Evolutionary conservation across 37 sponge, comb jelly and placozoan genomes (phyloP), one percentile per base, ranked within the genome.

Genomic region (Halisarca cf. caerulea): DNA sequence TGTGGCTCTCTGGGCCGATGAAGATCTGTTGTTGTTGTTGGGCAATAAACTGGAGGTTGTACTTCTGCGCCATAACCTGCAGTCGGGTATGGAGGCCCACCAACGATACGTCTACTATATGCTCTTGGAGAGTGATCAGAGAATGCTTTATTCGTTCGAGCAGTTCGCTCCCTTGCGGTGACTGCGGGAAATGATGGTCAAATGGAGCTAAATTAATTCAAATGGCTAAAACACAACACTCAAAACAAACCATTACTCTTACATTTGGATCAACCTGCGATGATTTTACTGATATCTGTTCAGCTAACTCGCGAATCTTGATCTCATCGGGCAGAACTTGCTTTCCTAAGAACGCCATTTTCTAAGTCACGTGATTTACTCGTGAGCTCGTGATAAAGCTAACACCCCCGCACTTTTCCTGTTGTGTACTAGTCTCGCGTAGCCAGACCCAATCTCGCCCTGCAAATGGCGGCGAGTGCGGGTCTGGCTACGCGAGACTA

Each of bases 341-440:
- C 77, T 74, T 74, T 40, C 44, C 77, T 11, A 74, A 25, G 44
- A 74, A 74, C 42, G 77, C 42, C 77, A 74, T 74, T 74, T 74
- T 74, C 9, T 71, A 33, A 32, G 11, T 47, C 51, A 47, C 51
- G 51, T 47, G 51, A 47, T 47, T 11, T 14, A 47, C 51, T 47
- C 51, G 51, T 47, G n/a, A n/a, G n/a, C n/a, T n/a, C n/a, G n/a
- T n/a, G n/a, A n/a, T n/a, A n/a, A n/a, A n/a, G n/a, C n/a, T n/a
- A n/a, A n/a, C n/a, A n/a, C n/a, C n/a, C n/a, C n/a, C n/a, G n/a
- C n/a, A n/a, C n/a, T n/a, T n/a, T n/a, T n/a, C n/a, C n/a, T n/a
- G n/a, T n/a, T n/a, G n/a, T n/a, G n/a, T n/a, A n/a, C n/a, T n/a
- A n/a, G n/a, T n/a, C n/a, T n/a, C n/a, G n/a, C n/a, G n/a, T n/a